Base-by-base conservation (phyloP, 2,113 vertebrate genomes). In the Murina feae region DNA sequence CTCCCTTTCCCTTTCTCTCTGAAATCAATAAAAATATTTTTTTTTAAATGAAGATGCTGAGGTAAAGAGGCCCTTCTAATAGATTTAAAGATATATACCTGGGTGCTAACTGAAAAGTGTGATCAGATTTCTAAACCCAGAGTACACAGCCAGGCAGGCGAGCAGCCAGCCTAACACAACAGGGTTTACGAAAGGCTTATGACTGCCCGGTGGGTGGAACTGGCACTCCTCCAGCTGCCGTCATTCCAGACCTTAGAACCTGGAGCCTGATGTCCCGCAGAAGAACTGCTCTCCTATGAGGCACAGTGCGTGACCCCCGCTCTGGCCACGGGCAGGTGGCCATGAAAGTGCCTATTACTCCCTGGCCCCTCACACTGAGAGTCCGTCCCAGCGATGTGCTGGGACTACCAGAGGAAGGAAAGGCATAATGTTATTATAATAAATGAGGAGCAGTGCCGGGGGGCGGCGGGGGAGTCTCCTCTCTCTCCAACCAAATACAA, bases 401-500 rank as follows among this genome's bases (percentile, higher is more conserved):
- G 63, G 32, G 63, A 78, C 8, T 65, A 3, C 4, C 35, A 11
- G 30, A 65, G 82, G 28, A 58, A 89, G 44, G 72, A 88, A 76
- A 16, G 28, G 6, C 14, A 58, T 68, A 53, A 81, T 51, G 23
- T 68, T 90, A 79, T 80, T 91, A 63, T 42, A 81, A 66, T 42
- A 93, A 84, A 47, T 51, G 58, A 95, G 69, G 66, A 63, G 9
- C n/a, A 47, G 32, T 53, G 55, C 55, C 89, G 68, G 20, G 51
- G 11, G 23, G 23, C 3, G 55, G 23, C 5, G 51, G 58, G 3
- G 55, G 28, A 69, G 71, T 88, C 58, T 30, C 14, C 83, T 69
- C n/a, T 65, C 69, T 89, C 91, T 76, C 65, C 72, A 91, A 35
- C 71, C 79, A 93, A 90, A 91, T 58, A 21, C 16, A n/a, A 86